Evolutionary conservation across 2,888 invertebrate species (phyloP).

Genomic region (Lutraria lutraria): DNA sequence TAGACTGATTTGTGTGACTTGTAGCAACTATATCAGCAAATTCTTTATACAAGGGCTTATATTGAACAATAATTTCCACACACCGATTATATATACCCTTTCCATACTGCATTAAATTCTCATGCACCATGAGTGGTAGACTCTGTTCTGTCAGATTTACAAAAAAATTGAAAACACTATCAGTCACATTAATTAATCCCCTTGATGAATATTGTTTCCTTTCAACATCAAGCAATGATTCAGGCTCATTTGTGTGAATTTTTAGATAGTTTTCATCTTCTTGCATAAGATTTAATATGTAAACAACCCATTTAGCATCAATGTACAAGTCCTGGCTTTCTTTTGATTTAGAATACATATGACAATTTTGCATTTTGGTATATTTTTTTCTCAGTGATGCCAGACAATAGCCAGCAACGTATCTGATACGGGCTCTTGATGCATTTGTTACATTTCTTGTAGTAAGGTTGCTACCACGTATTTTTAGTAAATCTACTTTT

Average conservation of each 20-base stretch:
- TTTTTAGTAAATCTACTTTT: constrained; percentile 18
- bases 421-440: constrained; percentile 37
- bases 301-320: constrained; percentile 19
- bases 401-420: constrained; percentile 50
- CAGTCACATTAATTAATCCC: constrained; percentile 28
- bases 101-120: constrained; percentile 28
- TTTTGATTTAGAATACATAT: constrained; percentile 20
- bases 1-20: background rate
- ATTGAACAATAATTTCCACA: background rate
- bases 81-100: constrained; percentile 14
- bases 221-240: constrained; percentile 30
- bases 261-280: constrained; percentile 33
- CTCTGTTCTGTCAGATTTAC: background rate
- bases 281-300: background rate
- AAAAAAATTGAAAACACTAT: constrained; percentile 22
- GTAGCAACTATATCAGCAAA: background rate
- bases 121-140: background rate
- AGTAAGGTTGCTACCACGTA: background rate
- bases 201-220: background rate
- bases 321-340: constrained; percentile 26
- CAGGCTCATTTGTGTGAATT: background rate
- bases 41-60: background rate
- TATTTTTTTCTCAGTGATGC: constrained; percentile 45
- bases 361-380: background rate
- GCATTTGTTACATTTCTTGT: constrained; percentile 41